A percentile compares a stretch with the other conserved stretches of the same genome.
phyloP scores from a whole-genome alignment of 2,113 vertebrate species.

The Osmerus eperlanus region DNA sequence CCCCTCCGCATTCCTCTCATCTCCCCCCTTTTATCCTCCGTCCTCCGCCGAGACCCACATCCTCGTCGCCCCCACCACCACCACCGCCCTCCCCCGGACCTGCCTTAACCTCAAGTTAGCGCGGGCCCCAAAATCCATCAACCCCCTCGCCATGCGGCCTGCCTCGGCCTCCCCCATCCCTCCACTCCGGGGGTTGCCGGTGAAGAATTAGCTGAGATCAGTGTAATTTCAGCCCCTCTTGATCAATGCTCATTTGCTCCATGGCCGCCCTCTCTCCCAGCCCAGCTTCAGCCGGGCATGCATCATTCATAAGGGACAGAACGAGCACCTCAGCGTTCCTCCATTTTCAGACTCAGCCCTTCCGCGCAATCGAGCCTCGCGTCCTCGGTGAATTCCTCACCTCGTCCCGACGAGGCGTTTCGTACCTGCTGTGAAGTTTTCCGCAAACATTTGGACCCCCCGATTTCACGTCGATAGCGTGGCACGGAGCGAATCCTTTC shows the following conservation, averaged over 20 bases:
- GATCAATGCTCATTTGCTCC: slow-evolving; percentile 65
- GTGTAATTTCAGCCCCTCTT: slow-evolving; percentile 62
- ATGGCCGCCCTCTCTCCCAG: slow-evolving; percentile 14
- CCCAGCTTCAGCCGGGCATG: slow-evolving; percentile 50
- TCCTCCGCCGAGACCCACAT: slow-evolving; percentile 37
- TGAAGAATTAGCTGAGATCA: slow-evolving; percentile 57
- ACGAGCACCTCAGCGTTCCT: slow-evolving; percentile 53
- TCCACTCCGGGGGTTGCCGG: not conserved
- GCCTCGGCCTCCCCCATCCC: not conserved
- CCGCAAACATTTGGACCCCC: too few species aligned
- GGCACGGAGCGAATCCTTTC: too few species aligned
- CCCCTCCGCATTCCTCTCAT: slow-evolving; percentile 55
- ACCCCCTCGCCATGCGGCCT: not conserved
- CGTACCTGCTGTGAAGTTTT: too few species aligned
- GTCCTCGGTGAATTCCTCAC: not conserved
- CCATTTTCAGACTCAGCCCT: not conserved
- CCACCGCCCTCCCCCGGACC: slow-evolving; percentile 1
- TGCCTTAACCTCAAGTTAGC: too few species aligned
- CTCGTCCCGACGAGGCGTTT: too few species aligned
- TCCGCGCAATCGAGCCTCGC: not conserved
- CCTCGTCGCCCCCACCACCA: slow-evolving; percentile 34
- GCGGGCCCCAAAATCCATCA: not conserved
- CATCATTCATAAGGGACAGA: slow-evolving; percentile 66
- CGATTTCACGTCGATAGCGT: too few species aligned
- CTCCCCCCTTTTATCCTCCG: slow-evolving; percentile 52